phyloP scores from a whole-genome alignment of 2,888 invertebrate species.

The Bedellia somnulentella region DNA sequence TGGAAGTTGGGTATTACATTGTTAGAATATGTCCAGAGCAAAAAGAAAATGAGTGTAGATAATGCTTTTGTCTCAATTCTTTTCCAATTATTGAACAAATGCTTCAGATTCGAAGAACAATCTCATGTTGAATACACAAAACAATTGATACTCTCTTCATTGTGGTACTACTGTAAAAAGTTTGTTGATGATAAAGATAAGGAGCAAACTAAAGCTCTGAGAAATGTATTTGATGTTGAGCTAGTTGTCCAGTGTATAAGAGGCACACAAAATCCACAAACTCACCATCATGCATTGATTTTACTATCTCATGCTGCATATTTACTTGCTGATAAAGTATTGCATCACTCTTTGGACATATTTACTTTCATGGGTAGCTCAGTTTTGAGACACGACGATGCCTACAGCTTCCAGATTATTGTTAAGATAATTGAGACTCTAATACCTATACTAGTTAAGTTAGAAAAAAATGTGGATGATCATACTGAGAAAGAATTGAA shows the following conservation, averaged over 20 bases:
- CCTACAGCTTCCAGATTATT: conserved; percentile 93
- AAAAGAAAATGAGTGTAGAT: conserved; percentile 73
- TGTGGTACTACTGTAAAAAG: conserved; percentile 72
- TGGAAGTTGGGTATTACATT: conserved; percentile 82
- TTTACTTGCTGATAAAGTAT: conserved; percentile 79
- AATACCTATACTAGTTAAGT: conserved; percentile 77
- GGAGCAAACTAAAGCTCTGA: conserved; percentile 39
- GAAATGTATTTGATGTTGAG: conserved; percentile 68
- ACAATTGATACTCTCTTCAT: conserved; percentile 77
- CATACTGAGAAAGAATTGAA: conserved; percentile 33
- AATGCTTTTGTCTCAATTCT: conserved; percentile 70
- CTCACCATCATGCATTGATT: conserved; percentile 90
- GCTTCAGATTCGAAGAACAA: conserved; percentile 80
- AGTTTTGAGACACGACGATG: conserved; percentile 89
- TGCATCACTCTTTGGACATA: conserved; percentile 93
- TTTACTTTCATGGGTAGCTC: conserved; percentile 98
- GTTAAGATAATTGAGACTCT: conserved; percentile 86
- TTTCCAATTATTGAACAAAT: conserved; percentile 78
- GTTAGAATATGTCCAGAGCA: conserved; percentile 83
- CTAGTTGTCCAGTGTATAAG: conserved; percentile 86
- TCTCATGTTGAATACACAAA: conserved; percentile 84
- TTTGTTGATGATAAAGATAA: conserved; percentile 40
- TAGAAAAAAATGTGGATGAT: conserved; percentile 33
- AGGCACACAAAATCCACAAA: conserved; percentile 90
- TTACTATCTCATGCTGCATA: conserved; percentile 78